These are phyloP conservation scores for Marisa cornuarietis DNA, from an alignment of 1,140 invertebrate genomes.

Conservation along the genomic window DNA sequence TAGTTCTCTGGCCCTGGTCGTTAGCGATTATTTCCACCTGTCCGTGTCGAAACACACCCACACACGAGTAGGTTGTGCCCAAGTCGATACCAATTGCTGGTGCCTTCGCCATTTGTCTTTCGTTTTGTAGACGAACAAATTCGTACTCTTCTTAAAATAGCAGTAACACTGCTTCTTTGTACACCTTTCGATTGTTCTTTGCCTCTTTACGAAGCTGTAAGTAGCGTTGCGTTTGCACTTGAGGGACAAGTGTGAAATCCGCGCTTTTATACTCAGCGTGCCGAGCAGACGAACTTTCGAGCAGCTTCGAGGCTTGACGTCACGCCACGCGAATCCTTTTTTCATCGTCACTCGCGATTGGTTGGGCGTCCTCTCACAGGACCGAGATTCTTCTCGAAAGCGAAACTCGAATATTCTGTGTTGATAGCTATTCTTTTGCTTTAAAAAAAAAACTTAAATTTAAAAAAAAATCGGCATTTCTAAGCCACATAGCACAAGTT, in stretches of 20 bases:
- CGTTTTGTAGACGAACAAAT: neutral
- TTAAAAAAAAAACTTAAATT: too few species aligned
- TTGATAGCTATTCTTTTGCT: too few species aligned
- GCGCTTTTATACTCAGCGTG: too few species aligned
- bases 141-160: neutral
- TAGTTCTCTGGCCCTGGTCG: constrained; percentile 87
- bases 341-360: neutral
- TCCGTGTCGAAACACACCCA: constrained; percentile 73
- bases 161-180: neutral
- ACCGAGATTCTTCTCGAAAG: too few species aligned
- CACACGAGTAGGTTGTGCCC: constrained; percentile 69
- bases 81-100: constrained; percentile 69
- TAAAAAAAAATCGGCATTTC: too few species aligned
- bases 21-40: constrained; percentile 92
- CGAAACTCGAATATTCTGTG: too few species aligned
- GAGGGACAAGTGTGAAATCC: too few species aligned
- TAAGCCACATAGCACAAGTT: too few species aligned
- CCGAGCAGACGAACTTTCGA: neutral
- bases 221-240: too few species aligned
- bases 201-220: neutral
- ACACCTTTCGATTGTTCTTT: neutral
- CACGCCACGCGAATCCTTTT: neutral
- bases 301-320: neutral
- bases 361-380: neutral
- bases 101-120: constrained; percentile 6